phyloP scores from a whole-genome alignment of 2,888 invertebrate species.

The Marronus borbonicus region DNA sequence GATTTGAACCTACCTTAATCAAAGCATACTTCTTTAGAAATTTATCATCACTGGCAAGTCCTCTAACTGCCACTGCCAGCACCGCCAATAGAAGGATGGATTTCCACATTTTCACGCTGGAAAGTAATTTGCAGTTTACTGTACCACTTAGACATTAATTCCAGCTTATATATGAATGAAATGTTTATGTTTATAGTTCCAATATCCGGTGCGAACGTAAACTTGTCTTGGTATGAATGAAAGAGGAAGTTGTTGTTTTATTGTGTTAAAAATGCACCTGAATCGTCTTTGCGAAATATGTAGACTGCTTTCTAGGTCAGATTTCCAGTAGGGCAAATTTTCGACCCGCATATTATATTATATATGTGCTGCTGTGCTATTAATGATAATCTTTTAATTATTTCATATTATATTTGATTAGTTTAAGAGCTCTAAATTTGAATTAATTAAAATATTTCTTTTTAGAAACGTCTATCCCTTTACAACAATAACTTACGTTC shows the following conservation, averaged over 20 bases:
- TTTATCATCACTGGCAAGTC: slow-evolving; percentile 76
- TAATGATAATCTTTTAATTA: too few species aligned
- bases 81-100: slow-evolving; percentile 32
- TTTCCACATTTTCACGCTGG: slow-evolving; percentile 47
- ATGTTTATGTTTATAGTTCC: slow-evolving; percentile 2
- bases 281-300: too few species aligned
- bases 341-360: too few species aligned
- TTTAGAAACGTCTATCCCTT: too few species aligned
- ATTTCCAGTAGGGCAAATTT: too few species aligned
- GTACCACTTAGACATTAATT: too few species aligned
- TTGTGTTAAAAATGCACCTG: neutral
- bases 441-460: too few species aligned
- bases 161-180: neutral
- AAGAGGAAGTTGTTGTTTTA: slow-evolving; percentile 23
- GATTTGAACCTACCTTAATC: slow-evolving; percentile 75
- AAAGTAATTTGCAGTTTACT: neutral
- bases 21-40: slow-evolving; percentile 82
- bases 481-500: too few species aligned
- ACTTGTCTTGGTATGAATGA: slow-evolving; percentile 4
- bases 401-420: too few species aligned
- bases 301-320: too few species aligned
- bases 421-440: too few species aligned
- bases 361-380: too few species aligned
- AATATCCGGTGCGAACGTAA: neutral
- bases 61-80: slow-evolving; percentile 61